These are phyloP conservation scores for Timema cristinae DNA, from an alignment of 2,888 invertebrate genomes.

Conservation along the genomic window DNA sequence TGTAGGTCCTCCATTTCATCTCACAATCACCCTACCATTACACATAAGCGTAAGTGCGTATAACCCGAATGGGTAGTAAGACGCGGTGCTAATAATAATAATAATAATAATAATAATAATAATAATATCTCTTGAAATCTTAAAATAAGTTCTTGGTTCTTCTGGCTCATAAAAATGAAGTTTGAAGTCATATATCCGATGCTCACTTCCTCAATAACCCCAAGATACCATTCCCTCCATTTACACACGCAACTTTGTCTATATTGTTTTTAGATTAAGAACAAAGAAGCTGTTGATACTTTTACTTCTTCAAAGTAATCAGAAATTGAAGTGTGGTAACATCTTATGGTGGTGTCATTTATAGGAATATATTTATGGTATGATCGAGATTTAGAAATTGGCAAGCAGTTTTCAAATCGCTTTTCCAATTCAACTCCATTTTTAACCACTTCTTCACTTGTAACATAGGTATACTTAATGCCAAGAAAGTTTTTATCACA, in stretches of 20 bases:
- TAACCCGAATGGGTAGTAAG: too few species aligned
- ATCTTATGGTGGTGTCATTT: not conserved
- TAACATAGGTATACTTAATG: constrained; percentile 1
- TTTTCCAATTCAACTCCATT: too few species aligned
- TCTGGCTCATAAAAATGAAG: not conserved
- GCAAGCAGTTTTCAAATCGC: too few species aligned
- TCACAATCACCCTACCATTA: too few species aligned
- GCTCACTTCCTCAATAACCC: constrained; percentile 1
- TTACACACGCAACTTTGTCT: not conserved
- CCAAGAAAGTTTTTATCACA: not conserved
- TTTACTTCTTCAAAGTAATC: not conserved
- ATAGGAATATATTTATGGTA: not conserved
- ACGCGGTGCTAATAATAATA: too few species aligned
- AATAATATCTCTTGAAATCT: not conserved
- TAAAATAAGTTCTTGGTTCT: not conserved
- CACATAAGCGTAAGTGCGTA: too few species aligned
- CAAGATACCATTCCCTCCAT: constrained; percentile 2
- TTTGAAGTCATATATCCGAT: not conserved
- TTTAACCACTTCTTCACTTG: not conserved
- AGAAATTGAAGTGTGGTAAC: constrained; percentile 1
- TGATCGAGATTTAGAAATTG: not conserved
- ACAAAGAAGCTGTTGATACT: not conserved
- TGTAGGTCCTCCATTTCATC: too few species aligned
- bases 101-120: too few species aligned
- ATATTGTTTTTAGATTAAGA: not conserved